These are phyloP conservation scores for Oxygymnocypris stewartii DNA, from an alignment of 2,113 vertebrate species.

Conservation along the genomic window DNA sequence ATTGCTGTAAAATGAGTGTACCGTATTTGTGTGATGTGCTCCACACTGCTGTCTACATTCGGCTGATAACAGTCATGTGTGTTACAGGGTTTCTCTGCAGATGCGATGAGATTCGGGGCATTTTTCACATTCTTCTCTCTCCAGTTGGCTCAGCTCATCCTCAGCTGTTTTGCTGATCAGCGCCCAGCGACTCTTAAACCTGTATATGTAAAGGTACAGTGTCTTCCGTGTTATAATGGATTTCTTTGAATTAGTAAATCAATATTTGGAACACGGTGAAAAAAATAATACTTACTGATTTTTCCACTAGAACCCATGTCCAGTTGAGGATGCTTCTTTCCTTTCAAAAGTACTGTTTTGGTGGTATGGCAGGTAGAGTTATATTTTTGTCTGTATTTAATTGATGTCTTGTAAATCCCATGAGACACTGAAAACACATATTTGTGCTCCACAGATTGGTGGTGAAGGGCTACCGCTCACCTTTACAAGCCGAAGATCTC, in stretches of 20 bases:
- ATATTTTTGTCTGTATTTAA: conserved; percentile 15
- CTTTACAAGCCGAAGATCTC: conserved; percentile 74
- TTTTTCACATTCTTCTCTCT: conserved; percentile 76
- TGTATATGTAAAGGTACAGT: conserved; percentile 67
- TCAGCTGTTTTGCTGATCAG: conserved; percentile 82
- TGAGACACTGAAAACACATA: not conserved
- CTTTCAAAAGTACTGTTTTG: conserved; percentile 86
- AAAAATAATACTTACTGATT: not conserved
- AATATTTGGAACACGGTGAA: not conserved
- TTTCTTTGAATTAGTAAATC: not conserved
- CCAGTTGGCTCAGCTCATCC: conserved; percentile 73
- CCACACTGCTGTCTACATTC: not conserved
- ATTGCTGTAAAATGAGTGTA: not conserved
- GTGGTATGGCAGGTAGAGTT: conserved; percentile 86
- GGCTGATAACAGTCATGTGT: conserved; percentile 21
- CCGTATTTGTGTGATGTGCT: not conserved
- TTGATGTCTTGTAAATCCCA: not conserved
- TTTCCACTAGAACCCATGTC: conserved; percentile 80
- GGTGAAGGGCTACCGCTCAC: conserved; percentile 73
- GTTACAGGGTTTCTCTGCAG: conserved; percentile 72
- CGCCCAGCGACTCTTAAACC: conserved; percentile 69
- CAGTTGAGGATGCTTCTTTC: conserved; percentile 82
- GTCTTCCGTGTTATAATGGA: too few species aligned
- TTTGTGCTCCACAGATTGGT: conserved; percentile 71
- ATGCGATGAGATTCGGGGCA: conserved; percentile 66